Base-by-base conservation (phyloP, 2,888 invertebrate species). In the Tetragonisca angustula region DNA sequence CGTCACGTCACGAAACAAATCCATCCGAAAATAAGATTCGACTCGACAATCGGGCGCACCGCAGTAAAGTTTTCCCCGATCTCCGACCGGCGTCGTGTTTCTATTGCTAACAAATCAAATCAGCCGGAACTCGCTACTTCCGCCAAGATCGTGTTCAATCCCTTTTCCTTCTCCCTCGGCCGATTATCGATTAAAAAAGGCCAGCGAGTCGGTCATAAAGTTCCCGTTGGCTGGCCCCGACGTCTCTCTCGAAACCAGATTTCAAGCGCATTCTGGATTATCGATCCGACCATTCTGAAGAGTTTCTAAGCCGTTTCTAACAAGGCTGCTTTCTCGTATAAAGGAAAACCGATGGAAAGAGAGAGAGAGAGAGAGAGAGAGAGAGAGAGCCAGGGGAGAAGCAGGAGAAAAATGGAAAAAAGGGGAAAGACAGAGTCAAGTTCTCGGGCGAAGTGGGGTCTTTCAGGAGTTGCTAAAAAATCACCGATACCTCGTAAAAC, bases 101-200 rank as follows among this genome's bases (percentile, higher is more conserved):
- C 49, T 24, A 81, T 82, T 70, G 82, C 77, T 73, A 77, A 65
- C 64, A 61, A 82, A 77, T 74, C 74, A 67, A 74, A 82, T 77
- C 73, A 70, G 4, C 52, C 54, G 67, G 80, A 80, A 68, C 27
- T 67, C 59, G 50, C 43, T 32, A n/a, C 21, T 36, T 13, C 32
- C 36, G 75, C 50, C 59, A 54, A 68, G 61, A 74, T 71, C 54
- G 59, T 17, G 62, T 65, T 59, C 73, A 27, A 73, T 73, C 32
- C 61, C 61, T 68, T 21, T 54, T 43, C 24, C 36, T 43, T 49
- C 68, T 68, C 70, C 1, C 27, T 71, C 67, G 74, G 68, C 83
- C 79, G 83, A 85, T 75, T 84, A 81, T 80, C 80, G 84, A 85
- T 84, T 84, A 76, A 84, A 84, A 84, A 83, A 68, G 64, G 36